Conservation (phyloP, 1,140 invertebrate species). For the Andricus grossulariae region DNA sequence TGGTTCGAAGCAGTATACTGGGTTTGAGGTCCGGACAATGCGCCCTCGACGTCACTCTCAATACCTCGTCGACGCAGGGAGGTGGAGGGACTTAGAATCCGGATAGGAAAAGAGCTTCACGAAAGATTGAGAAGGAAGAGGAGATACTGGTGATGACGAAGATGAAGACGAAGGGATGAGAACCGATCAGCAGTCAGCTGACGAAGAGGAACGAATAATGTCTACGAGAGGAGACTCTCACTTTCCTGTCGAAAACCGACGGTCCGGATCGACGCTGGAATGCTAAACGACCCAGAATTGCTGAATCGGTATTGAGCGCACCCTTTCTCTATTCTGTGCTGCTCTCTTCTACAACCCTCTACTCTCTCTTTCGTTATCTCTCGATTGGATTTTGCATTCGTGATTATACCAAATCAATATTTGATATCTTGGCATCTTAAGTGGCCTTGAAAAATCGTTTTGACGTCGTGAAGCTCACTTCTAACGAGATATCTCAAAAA, state of each 20-base stretch:
- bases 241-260: conserved; percentile 64
- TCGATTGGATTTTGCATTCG: not conserved
- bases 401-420: too few relatives aligned
- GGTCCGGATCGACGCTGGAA: conserved; percentile 64
- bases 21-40: conserved; percentile 60
- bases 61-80: conserved; percentile 47
- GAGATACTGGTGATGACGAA: not conserved
- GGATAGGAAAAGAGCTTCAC: conserved; percentile 48
- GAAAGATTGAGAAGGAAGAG: conserved; percentile 28
- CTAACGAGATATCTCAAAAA: too few relatives aligned
- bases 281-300: conserved; percentile 65
- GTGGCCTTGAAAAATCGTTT: too few relatives aligned
- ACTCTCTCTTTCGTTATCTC: conserved; percentile 34
- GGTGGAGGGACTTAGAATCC: conserved; percentile 57
- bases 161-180: conserved; percentile 38
- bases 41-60: conserved; percentile 67
- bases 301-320: conserved; percentile 59
- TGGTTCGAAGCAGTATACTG: conserved; percentile 39
- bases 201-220: conserved; percentile 63
- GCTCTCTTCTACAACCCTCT: conserved; percentile 4
- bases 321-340: not conserved
- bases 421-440: too few relatives aligned
- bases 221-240: conserved; percentile 58
- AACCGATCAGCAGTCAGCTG: conserved; percentile 65
- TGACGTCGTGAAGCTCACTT: too few relatives aligned